Base-by-base conservation (phyloP, 2,797 vertebrate genomes). In the Anabas testudineus region DNA sequence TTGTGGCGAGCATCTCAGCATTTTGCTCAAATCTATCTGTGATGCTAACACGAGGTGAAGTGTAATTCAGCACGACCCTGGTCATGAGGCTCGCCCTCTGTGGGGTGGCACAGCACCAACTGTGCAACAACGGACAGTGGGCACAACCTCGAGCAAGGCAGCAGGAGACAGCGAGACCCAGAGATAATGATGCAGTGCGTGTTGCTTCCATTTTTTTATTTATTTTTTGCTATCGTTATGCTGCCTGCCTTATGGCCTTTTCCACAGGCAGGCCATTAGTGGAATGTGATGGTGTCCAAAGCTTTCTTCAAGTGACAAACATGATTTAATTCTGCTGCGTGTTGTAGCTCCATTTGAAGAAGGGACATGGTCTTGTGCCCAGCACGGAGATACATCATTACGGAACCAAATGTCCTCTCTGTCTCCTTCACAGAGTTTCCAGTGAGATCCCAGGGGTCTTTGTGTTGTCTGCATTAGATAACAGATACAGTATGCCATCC, bases 201-300 rank as follows among this genome's bases (percentile, higher is more conserved):
- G 73, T 69, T 56, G 66, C 76, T 53, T 13, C 7, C 32, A 10
- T 65, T 74, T 68, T 76, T 2, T 55, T 1, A 49, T 65, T n/a
- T 14, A 47, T 71, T 10, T 18, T 62, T 53, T 32, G 4, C 19
- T 34, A 14, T 64, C 61, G 21, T 78, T 83, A 72, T 47, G 65
- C 70, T 52, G 64, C 43, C 42, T 54, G 78, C 73, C 74, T 77
- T 6, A 2, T 70, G 67, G 77, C 71, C 54, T 64, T 80, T 82
- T 71, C 80, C 76, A 51, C 69, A 59, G 78, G 70, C 80, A 66
- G 66, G 53, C 67, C 76, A 87, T 90, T 90, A 87, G 84, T 62
- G 67, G 76, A 59, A 83, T 67, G 68, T 46, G 60, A 84, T 81
- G 74, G 64, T 59, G 74, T 81, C 70, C 66, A 54, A 43, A 49